phyloP scores from a whole-genome alignment of 2,888 invertebrate species.

The Bhutanitis thaidina region DNA sequence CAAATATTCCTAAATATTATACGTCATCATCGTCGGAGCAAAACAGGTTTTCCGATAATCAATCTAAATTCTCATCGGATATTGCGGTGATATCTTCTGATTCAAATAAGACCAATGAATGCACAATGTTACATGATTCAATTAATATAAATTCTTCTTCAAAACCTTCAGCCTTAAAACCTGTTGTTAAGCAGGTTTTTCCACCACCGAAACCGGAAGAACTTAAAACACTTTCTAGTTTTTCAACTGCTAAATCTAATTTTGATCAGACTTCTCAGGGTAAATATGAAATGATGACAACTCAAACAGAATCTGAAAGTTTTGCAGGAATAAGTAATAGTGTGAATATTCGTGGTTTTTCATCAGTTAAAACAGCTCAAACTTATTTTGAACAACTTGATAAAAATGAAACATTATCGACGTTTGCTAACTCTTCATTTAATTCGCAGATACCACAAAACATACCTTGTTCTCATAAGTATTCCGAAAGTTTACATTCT shows the following conservation, averaged over 20 bases:
- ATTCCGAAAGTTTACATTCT: slow-evolving; percentile 79
- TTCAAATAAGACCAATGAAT: slow-evolving; percentile 32
- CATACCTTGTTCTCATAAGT: no score
- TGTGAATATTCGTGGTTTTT: slow-evolving; percentile 44
- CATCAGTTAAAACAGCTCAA: slow-evolving; percentile 62
- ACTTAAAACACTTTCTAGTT: slow-evolving; percentile 49
- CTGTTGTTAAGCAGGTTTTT: slow-evolving; percentile 67
- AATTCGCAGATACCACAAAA: slow-evolving; percentile 26
- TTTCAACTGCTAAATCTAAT: slow-evolving; percentile 48
- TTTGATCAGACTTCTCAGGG: slow-evolving; percentile 40
- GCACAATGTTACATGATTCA: slow-evolving; percentile 61
- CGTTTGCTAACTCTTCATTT: slow-evolving; percentile 61
- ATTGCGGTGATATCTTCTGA: slow-evolving; percentile 37
- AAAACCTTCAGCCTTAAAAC: slow-evolving; percentile 68
- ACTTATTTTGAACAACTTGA: slow-evolving; percentile 65
- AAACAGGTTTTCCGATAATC: slow-evolving; percentile 48
- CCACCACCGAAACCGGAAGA: slow-evolving; percentile 58
- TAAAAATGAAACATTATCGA: slow-evolving; percentile 58
- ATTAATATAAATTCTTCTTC: slow-evolving; percentile 61
- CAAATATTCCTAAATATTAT: slow-evolving; percentile 58
- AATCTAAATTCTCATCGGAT: slow-evolving; percentile 56
- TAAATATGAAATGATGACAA: slow-evolving; percentile 37
- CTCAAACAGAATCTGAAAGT: slow-evolving; percentile 47
- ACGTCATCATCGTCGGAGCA: slow-evolving; percentile 43
- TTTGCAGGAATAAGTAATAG: slow-evolving; percentile 41